Evolutionary conservation across 2,113 vertebrate species (phyloP).

Genomic region (Puffinus mauretanicus): DNA sequence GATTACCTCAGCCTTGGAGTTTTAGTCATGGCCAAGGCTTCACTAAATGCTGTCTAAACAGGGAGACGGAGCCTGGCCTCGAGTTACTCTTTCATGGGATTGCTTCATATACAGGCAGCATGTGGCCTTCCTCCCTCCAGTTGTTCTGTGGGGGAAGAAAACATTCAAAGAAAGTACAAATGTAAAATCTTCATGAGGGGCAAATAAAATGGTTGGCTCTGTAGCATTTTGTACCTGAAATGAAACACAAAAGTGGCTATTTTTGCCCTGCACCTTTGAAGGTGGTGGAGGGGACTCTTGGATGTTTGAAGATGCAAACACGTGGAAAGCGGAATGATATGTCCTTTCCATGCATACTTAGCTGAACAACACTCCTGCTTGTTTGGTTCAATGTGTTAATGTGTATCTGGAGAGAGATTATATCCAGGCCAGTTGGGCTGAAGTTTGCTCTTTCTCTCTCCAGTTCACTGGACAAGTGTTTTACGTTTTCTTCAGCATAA

Average conservation of each 20-base stretch:
- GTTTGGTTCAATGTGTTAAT: background rate
- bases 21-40: background rate
- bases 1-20: background rate
- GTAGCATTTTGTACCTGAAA: conserved; percentile 3
- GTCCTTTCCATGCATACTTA: background rate
- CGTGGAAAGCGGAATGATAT: background rate
- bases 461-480: background rate
- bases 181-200: background rate
- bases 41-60: background rate
- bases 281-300: background rate
- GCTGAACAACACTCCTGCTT: background rate
- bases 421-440: background rate
- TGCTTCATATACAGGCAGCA: background rate
- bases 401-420: background rate
- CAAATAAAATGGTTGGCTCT: background rate
- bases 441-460: background rate
- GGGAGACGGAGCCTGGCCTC: background rate
- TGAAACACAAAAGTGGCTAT: background rate
- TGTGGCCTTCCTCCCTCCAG: background rate
- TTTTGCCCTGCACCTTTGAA: background rate
- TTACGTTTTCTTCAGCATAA: background rate
- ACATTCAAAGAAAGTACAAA: background rate
- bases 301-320: background rate
- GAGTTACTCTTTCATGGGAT: background rate
- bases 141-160: background rate